Evolutionary conservation across 1,140 invertebrate species (phyloP).

Genomic region (Acromyrmex charruanus): DNA sequence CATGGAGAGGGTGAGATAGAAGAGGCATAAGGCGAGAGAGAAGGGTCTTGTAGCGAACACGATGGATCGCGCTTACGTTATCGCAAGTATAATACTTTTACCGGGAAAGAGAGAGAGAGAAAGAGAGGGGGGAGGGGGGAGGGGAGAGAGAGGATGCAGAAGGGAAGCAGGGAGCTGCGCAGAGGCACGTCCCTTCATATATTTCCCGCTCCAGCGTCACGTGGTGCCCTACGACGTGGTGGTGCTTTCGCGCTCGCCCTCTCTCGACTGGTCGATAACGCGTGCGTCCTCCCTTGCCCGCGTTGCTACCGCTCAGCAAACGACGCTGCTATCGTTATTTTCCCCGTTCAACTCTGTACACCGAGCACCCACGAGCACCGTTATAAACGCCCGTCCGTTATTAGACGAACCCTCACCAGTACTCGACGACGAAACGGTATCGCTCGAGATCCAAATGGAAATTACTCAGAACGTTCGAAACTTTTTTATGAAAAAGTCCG

Average conservation of each 20-base stretch:
- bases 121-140: not conserved
- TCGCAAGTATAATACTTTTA: slow-evolving; percentile 63
- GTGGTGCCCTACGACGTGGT: slow-evolving; percentile 31
- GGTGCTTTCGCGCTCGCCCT: slow-evolving; percentile 70
- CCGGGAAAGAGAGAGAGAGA: not conserved
- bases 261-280: slow-evolving; percentile 81
- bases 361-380: not conserved
- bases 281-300: slow-evolving; percentile 77
- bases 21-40: slow-evolving; percentile 53
- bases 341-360: slow-evolving; percentile 64
- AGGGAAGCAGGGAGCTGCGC: slow-evolving; percentile 13
- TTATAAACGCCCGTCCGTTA: slow-evolving; percentile 27
- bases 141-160: not conserved
- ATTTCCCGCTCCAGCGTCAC: slow-evolving; percentile 69
- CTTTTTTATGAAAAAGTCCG: not conserved
- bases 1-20: slow-evolving; percentile 37
- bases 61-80: slow-evolving; percentile 66
- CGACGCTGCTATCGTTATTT: slow-evolving; percentile 78
- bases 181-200: slow-evolving; percentile 65
- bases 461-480: not conserved
- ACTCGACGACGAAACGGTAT: not conserved
- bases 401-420: not conserved
- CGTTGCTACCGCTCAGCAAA: slow-evolving; percentile 72
- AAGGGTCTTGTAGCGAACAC: slow-evolving; percentile 58
- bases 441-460: not conserved